Base-by-base conservation (phyloP, 2,888 invertebrate genomes). In the Lasioglossum pauxillum region DNA sequence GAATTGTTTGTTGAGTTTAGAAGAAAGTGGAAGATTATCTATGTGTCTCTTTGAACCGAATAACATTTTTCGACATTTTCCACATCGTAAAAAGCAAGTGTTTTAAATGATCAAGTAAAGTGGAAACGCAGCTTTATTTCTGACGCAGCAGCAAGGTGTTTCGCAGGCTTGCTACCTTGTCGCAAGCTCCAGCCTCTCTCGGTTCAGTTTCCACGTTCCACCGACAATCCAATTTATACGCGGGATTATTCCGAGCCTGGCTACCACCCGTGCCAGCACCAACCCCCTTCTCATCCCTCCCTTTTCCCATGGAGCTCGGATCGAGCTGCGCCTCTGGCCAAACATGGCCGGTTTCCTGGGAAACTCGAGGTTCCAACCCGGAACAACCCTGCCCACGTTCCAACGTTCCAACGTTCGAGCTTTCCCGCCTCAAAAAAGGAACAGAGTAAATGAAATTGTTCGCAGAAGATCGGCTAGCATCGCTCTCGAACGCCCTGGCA, bases 161-260 rank as follows among this genome's bases (percentile, higher is more conserved):
- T n/a, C 78, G 27, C 74, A 41, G 83, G 44, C 64, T 53, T 31
- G 27, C 80, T 76, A 46, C 75, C 60, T 64, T 38, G 38, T 44
- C 69, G 69, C 77, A 44, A 49, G 53, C 67, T 35, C 53, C 82
- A 67, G 23, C 69, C 74, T 75, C 73, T 27, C 77, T 67, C 84
- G 88, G 88, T 91, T 90, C 90, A 88, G 87, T 90, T 89, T 90
- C 90, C 89, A 88, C 89, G 89, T 87, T 91, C 87, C 90, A 83
- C 89, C 92, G 90, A 94, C 94, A 93, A 95, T 95, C 94, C 95
- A 95, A 95, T 95, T 95, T 95, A 94, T 95, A 94, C 94, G 91
- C 84, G 82, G 93, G 94, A 94, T 95, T 95, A 95, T 95, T 93
- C 92, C 86, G 80, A 91, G 91, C 90, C 57, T 12, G 88, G 77